Evolutionary conservation across 1,140 invertebrate species (phyloP).

Genomic region (Eupeodes corollae): DNA sequence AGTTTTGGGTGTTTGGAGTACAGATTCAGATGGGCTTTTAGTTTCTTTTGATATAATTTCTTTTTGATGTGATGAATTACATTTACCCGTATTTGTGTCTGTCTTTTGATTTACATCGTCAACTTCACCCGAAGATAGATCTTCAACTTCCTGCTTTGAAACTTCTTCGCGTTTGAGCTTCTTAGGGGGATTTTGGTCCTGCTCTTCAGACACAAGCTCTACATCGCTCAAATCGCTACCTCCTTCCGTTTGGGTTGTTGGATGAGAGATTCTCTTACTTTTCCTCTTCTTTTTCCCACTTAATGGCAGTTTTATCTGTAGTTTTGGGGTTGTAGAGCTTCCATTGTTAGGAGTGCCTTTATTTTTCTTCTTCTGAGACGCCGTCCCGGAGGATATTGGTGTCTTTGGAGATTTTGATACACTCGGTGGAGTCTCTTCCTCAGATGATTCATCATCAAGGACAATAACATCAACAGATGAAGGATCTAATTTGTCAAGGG

Average conservation of each 20-base stretch:
- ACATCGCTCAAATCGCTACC: conserved; percentile 24
- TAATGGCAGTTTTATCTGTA: conserved; percentile 26
- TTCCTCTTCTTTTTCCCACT: conserved; percentile 22
- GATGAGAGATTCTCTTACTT: conserved; percentile 7
- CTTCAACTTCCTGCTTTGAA: not conserved
- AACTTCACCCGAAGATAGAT: not conserved
- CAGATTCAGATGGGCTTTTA: not conserved
- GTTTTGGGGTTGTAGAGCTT: not conserved
- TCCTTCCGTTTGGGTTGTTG: conserved; percentile 4
- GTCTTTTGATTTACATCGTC: no score
- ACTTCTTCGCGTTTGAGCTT: conserved; percentile 9
- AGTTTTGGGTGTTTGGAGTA: no score
- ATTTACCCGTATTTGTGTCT: no score
- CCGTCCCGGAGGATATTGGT: conserved; percentile 6
- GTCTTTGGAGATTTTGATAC: not conserved
- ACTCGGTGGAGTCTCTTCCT: not conserved
- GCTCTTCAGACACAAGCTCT: conserved; percentile 5
- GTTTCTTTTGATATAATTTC: not conserved
- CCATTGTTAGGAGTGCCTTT: not conserved
- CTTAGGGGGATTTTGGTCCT: conserved; percentile 24
- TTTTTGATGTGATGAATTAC: not conserved
- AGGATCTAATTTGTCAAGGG: no score
- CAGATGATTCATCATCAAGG: not conserved
- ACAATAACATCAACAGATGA: no score
- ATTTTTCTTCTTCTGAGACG: no score